Conservation (phyloP, 2,113 vertebrate species). For the Epinephelus fuscoguttatus region DNA sequence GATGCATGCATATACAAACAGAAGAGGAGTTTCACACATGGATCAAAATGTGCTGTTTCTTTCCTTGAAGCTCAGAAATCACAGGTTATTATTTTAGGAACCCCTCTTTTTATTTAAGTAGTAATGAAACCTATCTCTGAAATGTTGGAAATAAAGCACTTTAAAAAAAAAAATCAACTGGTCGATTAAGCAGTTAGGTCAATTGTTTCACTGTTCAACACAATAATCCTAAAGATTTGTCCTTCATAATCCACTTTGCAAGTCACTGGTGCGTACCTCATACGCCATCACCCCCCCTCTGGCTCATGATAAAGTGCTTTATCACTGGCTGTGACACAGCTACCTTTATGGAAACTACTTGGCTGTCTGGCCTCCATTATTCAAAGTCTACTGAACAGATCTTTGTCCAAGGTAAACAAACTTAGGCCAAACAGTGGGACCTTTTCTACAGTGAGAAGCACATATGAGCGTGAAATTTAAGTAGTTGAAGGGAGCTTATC, state of each 20-base stretch:
- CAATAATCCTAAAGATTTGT: slow-evolving; percentile 19
- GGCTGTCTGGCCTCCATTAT: slow-evolving; percentile 20
- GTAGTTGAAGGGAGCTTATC: slow-evolving; percentile 38
- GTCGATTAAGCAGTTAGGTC: background rate
- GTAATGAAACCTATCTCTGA: background rate
- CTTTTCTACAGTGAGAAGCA: slow-evolving; percentile 11
- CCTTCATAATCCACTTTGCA: slow-evolving; percentile 47
- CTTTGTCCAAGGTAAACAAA: slow-evolving; percentile 51
- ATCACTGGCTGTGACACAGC: slow-evolving; percentile 47
- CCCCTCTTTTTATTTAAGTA: background rate
- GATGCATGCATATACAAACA: slow-evolving; percentile 32
- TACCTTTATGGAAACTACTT: slow-evolving; percentile 46
- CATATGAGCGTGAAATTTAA: slow-evolving; percentile 27
- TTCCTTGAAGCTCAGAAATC: background rate
- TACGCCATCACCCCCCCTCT: background rate
- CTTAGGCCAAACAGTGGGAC: slow-evolving; percentile 5
- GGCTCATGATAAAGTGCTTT: slow-evolving; percentile 46
- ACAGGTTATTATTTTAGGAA: background rate
- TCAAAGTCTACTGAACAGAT: slow-evolving; percentile 34
- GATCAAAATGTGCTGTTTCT: background rate
- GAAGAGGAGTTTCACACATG: slow-evolving; percentile 8
- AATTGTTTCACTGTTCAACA: background rate
- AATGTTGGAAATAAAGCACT: background rate
- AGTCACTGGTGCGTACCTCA: slow-evolving; percentile 4
- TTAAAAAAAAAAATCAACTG: background rate